Evolutionary conservation across 1,140 invertebrate species (phyloP).

Genomic region (Ruditapes philippinarum): DNA sequence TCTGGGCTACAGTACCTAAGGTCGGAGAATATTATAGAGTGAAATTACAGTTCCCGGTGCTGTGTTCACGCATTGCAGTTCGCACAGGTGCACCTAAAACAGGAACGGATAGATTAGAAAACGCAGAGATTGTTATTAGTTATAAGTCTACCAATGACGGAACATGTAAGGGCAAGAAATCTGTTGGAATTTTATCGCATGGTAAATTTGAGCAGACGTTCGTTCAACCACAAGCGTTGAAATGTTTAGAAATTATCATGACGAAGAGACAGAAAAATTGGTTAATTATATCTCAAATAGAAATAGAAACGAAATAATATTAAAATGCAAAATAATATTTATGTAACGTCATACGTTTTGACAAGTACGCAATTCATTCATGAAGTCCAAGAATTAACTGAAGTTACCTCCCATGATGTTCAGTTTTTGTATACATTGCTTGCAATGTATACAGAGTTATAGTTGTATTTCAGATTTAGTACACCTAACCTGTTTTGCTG

Average conservation of each 20-base stretch:
- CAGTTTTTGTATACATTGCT: no score
- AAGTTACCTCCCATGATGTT: no score
- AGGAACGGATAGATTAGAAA: conserved; percentile 42
- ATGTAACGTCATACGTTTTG: no score
- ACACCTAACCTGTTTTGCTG: no score
- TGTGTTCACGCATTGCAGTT: conserved; percentile 48
- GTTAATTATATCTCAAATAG: background rate
- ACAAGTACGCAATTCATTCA: no score
- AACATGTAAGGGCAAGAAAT: background rate
- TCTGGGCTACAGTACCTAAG: conserved; percentile 58
- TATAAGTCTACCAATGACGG: background rate
- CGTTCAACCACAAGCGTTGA: background rate
- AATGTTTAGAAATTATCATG: conserved; percentile 55
- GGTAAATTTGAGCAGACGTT: conserved; percentile 29
- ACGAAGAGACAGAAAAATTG: background rate
- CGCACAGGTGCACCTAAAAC: conserved; percentile 44
- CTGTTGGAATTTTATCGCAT: conserved; percentile 26
- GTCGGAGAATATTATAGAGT: conserved; percentile 54
- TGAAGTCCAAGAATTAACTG: no score
- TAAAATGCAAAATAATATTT: no score
- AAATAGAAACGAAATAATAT: background rate
- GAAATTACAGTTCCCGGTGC: conserved; percentile 46
- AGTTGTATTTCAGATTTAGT: no score
- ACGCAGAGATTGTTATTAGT: background rate
- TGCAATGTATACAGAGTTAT: no score